Base-by-base conservation (phyloP, 37 sponge, comb jelly and placozoan species). In the Spongia lamella region DNA sequence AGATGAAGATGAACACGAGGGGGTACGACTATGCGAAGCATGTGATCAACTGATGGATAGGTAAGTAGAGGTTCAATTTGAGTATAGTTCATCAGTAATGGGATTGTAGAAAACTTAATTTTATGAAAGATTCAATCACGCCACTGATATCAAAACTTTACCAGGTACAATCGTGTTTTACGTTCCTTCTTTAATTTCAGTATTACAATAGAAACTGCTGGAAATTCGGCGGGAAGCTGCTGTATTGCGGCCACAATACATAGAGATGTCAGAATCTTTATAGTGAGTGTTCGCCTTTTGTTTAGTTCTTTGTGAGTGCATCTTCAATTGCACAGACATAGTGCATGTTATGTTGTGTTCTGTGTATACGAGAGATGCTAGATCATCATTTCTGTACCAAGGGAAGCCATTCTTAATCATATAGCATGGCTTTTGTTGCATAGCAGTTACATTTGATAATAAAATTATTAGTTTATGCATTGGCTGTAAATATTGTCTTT, bases 21-120 rank as follows among this genome's bases (percentile, higher is more conserved):
- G 54, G 39, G 16, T 88, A 40, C 61, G 88, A 22, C 70, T 81
- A 73, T 88, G 88, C 43, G 16, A 59, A 9, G 25, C 55, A 6
- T 88, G 89, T 77, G 43, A 78, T 49, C 17, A 79, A 14, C 79
- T 83, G 52, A 29, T 88, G 27, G 63, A 73, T 52, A 68, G 72
- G 86, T 86, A 24, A 36, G 77, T 37, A n/a, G 5, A 5, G 9
- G 9, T 43, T 43, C 9, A 43, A 43, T 43, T 43, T 13, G 7
- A 43, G 15, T 49, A 3, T 68, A 15, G 4, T 2, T 68, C 21
- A 37, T 36, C 43, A 38, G 30, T 24, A 29, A 2, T 11, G 16
- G 20, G 21, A 31, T 25, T 69, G 35, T 49, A 84, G 83, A n/a
- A 66, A 58, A 20, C 53, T 88, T 66, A 15, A 21, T 5, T 53